Percentiles rank a stretch among this genome's conserved stretches.
Evolutionary conservation across 2,797 vertebrate genomes (phyloP).

Genomic region (Lycodopsis pacificus): DNA sequence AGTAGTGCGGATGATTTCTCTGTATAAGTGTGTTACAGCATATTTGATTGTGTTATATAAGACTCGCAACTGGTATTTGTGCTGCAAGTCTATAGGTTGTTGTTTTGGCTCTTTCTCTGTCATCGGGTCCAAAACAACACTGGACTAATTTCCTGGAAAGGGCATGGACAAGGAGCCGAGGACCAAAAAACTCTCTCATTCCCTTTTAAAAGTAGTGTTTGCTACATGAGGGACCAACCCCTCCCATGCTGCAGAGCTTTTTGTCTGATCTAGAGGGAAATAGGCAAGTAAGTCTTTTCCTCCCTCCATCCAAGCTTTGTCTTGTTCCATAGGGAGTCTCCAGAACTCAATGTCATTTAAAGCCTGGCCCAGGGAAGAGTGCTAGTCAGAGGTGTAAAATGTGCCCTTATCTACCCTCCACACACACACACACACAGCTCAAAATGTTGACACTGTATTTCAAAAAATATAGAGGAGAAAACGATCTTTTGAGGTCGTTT

Average conservation of each 20-base stretch:
- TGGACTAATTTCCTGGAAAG: slow-evolving; percentile 24
- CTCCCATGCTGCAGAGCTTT: slow-evolving; percentile 40
- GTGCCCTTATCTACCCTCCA: slow-evolving; percentile 53
- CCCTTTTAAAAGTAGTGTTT: slow-evolving; percentile 46
- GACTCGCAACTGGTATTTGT: slow-evolving; percentile 6
- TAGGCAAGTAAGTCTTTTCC: slow-evolving; percentile 42
- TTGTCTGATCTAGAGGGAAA: slow-evolving; percentile 56
- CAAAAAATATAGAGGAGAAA: slow-evolving; percentile 24
- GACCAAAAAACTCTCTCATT: slow-evolving; percentile 23
- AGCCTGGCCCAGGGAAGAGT: slow-evolving; percentile 34
- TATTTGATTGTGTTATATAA: slow-evolving; percentile 38
- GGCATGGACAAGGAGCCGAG: slow-evolving; percentile 14
- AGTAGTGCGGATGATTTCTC: slow-evolving; percentile 21
- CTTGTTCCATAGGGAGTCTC: slow-evolving; percentile 64
- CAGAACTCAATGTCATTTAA: slow-evolving; percentile 72
- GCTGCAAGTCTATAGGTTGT: slow-evolving; percentile 18
- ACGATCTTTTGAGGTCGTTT: slow-evolving; percentile 13
- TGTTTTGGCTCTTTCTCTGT: slow-evolving; percentile 28
- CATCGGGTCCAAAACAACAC: slow-evolving; percentile 40
- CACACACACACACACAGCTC: slow-evolving; percentile 35
- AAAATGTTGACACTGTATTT: slow-evolving; percentile 46
- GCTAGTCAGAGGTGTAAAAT: slow-evolving; percentile 59
- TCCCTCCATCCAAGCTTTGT: slow-evolving; percentile 52
- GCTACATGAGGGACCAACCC: slow-evolving; percentile 43
- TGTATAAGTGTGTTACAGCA: slow-evolving; percentile 26